Conservation (phyloP, 2,888 invertebrate genomes). For the Chaitophorus viminalis region DNA sequence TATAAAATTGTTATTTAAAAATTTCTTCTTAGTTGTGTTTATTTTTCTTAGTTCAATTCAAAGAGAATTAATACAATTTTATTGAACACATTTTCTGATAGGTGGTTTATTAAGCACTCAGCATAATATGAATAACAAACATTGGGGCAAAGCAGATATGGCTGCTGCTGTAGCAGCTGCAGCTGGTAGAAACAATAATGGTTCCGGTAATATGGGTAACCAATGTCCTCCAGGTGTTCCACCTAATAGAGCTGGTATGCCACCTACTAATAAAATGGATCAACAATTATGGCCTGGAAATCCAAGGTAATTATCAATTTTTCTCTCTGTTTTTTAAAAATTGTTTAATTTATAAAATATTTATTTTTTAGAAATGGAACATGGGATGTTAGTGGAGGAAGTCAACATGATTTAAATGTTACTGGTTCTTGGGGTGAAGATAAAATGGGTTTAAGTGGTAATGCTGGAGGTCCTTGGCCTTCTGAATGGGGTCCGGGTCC, state of each 20-base stretch:
- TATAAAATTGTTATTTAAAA: neutral
- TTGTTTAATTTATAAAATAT: neutral
- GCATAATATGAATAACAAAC: conserved; percentile 58
- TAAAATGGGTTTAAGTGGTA: conserved; percentile 65
- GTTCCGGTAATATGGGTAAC: conserved; percentile 66
- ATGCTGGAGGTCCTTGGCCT: conserved; percentile 69
- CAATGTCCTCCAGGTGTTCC: conserved; percentile 73
- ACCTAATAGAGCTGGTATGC: conserved; percentile 72
- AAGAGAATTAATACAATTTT: neutral
- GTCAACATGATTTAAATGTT: conserved; percentile 66
- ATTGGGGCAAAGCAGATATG: conserved; percentile 60
- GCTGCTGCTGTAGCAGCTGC: conserved; percentile 63
- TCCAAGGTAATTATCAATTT: conserved; percentile 40
- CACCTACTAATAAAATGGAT: conserved; percentile 66
- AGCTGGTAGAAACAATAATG: conserved; percentile 63
- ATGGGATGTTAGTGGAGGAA: conserved; percentile 64
- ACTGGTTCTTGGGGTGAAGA: conserved; percentile 66
- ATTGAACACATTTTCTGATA: neutral
- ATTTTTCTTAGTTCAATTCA: neutral
- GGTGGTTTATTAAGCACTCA: conserved; percentile 53
- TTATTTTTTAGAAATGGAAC: conserved; percentile 65
- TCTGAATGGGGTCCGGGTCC: conserved; percentile 69
- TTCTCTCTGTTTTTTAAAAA: conserved; percentile 63
- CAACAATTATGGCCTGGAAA: conserved; percentile 60
- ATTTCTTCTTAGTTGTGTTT: neutral